These are phyloP conservation scores for Ectemnius cavifrons DNA, from an alignment of 2,888 invertebrate genomes.

Conservation along the genomic window DNA sequence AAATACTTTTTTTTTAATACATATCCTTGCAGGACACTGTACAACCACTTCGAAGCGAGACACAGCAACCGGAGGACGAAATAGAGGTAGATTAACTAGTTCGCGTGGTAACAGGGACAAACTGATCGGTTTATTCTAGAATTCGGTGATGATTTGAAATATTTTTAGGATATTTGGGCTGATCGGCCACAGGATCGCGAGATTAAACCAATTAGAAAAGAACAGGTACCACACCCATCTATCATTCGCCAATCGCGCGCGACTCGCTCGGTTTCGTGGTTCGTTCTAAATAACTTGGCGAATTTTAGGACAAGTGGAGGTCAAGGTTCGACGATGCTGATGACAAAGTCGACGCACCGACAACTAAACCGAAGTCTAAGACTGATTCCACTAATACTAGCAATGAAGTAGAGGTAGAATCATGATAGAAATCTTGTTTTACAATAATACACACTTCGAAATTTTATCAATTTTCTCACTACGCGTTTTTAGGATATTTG, in stretches of 20 bases:
- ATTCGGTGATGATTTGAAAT: background rate
- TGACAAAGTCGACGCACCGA: background rate
- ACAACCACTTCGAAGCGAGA: background rate
- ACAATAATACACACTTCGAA: background rate
- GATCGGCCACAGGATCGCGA: conserved; percentile 14
- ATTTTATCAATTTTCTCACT: conserved; percentile 1
- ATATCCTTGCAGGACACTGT: conserved; percentile 32
- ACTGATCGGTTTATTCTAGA: background rate
- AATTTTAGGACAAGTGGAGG: conserved; percentile 4
- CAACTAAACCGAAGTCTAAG: background rate
- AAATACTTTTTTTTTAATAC: background rate
- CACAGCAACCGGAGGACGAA: conserved; percentile 13
- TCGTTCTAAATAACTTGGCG: background rate
- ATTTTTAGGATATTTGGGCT: conserved; percentile 12
- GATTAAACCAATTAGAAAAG: background rate
- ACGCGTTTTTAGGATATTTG: conserved; percentile 3
- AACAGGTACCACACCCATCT: background rate
- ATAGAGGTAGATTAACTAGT: conserved; percentile 17
- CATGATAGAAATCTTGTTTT: background rate
- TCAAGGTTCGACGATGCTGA: background rate
- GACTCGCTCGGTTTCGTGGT: too few species aligned
- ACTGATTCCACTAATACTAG: background rate
- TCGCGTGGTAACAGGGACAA: background rate
- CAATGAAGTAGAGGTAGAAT: conserved; percentile 4
- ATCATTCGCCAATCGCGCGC: background rate